These are phyloP conservation scores for Clarias macrocephalus DNA, from an alignment of 2,113 vertebrate genomes.

Conservation along the genomic window DNA sequence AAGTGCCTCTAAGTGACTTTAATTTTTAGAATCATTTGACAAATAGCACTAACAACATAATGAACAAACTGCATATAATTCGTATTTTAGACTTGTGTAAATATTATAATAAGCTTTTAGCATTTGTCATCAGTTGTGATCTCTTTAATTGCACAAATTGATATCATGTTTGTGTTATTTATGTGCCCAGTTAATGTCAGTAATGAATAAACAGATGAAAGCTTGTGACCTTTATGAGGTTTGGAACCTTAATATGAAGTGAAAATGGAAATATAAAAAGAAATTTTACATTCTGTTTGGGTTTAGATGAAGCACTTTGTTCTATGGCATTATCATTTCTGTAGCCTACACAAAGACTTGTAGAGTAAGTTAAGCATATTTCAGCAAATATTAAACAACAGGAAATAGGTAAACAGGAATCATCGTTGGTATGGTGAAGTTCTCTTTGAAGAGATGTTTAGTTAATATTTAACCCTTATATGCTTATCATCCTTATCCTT, in stretches of 20 bases:
- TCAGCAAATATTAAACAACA: not conserved
- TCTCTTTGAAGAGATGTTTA: not conserved
- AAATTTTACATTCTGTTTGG: not conserved
- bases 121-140: not conserved
- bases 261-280: not conserved
- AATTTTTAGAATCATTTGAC: not conserved
- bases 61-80: too few species aligned
- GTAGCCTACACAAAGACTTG: not conserved
- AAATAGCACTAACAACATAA: not conserved
- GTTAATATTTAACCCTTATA: not conserved
- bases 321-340: not conserved
- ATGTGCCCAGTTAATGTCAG: not conserved
- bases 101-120: not conserved
- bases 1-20: not conserved
- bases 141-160: not conserved
- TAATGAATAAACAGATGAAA: conserved; percentile 21
- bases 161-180: not conserved
- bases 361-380: not conserved
- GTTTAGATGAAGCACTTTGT: not conserved
- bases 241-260: not conserved
- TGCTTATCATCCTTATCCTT: too few species aligned
- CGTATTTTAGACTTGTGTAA: not conserved
- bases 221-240: not conserved
- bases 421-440: not conserved
- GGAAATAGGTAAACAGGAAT: too few species aligned